phyloP scores from a whole-genome alignment of 1,140 invertebrate genomes.

The Heliothis virescens region DNA sequence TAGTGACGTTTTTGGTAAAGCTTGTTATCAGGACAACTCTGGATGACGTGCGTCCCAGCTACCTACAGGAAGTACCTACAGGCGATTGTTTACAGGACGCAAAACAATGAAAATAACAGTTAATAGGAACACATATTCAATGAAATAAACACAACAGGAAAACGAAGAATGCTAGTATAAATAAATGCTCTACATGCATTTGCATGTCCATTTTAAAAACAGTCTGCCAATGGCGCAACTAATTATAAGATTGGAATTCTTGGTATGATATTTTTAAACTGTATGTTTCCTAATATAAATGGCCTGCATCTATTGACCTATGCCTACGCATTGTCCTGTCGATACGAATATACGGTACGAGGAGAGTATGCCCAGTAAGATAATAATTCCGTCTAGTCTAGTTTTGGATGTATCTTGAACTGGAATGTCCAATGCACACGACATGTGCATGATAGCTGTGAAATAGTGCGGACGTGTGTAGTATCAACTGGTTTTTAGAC shows the following conservation, averaged over 20 bases:
- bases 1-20: constrained; percentile 57
- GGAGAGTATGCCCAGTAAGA: background rate
- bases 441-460: constrained; percentile 23
- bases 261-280: background rate
- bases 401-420: constrained; percentile 12
- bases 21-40: constrained; percentile 42
- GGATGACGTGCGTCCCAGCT: constrained; percentile 36
- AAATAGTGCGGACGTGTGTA: constrained; percentile 7
- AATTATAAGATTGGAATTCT: background rate
- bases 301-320: background rate
- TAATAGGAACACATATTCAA: constrained; percentile 22
- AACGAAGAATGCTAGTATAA: constrained; percentile 34
- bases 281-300: constrained; percentile 5
- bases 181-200: constrained; percentile 32
- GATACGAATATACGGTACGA: background rate
- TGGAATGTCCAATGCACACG: constrained; percentile 16
- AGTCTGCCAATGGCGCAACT: background rate
- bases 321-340: background rate
- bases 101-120: constrained; percentile 25
- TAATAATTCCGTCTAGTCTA: constrained; percentile 1
- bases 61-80: constrained; percentile 30
- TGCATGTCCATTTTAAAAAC: constrained; percentile 2
- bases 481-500: constrained; percentile 33
- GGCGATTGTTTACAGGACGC: constrained; percentile 16
- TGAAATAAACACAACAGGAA: constrained; percentile 46